phyloP scores from a whole-genome alignment of 2,113 vertebrate genomes.

The Micronycteris hirsuta region DNA sequence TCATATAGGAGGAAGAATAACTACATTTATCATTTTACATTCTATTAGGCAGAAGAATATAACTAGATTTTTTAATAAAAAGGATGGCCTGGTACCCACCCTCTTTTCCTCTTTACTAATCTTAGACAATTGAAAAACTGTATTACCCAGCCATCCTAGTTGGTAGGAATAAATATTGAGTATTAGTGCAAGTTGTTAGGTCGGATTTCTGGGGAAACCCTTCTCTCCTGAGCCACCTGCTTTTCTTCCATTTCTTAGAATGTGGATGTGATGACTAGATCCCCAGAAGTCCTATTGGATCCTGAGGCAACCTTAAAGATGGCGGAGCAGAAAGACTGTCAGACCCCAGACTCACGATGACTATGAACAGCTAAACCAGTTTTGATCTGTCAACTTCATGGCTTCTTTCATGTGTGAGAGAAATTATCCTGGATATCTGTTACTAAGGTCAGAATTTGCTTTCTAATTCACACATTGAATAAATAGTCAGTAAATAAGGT shows the following conservation, averaged over 20 bases:
- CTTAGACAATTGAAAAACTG: neutral
- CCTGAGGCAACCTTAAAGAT: neutral
- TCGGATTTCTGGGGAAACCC: neutral
- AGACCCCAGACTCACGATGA: neutral
- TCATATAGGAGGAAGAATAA: neutral
- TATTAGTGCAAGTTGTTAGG: neutral
- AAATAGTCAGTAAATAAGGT: neutral
- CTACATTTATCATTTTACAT: neutral
- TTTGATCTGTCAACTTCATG: neutral
- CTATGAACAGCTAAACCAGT: neutral
- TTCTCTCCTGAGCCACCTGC: neutral
- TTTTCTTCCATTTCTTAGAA: neutral
- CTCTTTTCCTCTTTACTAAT: neutral
- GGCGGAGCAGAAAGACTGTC: neutral
- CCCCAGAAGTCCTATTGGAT: neutral
- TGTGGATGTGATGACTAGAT: neutral
- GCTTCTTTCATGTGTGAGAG: neutral
- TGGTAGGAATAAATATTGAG: neutral
- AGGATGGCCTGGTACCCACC: neutral
- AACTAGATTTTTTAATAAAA: neutral
- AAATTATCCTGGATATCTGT: neutral
- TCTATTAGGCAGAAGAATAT: neutral
- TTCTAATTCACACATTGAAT: neutral
- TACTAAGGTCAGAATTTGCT: neutral
- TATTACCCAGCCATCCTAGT: neutral